phyloP scores from a whole-genome alignment of 2,797 vertebrate species.

The Artibeus lituratus region DNA sequence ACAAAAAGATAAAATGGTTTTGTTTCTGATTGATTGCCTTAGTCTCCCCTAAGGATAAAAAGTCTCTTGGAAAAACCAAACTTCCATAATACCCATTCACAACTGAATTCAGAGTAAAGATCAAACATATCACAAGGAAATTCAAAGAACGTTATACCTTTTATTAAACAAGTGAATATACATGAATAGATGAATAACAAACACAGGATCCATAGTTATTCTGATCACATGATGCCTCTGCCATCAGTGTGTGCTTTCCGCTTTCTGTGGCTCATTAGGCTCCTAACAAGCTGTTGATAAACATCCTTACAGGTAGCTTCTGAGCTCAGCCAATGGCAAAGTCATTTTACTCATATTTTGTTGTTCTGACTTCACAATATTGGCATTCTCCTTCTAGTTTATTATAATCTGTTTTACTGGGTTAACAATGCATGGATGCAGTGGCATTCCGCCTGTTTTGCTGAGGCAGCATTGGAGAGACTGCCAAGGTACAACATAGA shows the following conservation, averaged over 20 bases:
- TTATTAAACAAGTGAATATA: neutral
- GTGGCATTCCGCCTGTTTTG: neutral
- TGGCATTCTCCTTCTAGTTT: neutral
- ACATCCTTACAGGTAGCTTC: neutral
- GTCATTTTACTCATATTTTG: neutral
- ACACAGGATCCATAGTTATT: neutral
- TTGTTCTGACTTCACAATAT: neutral
- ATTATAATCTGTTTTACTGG: neutral
- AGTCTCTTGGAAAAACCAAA: neutral
- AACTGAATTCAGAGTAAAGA: neutral
- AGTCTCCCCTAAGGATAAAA: rapidly evolving
- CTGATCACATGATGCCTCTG: neutral
- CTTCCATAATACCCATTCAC: neutral
- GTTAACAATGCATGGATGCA: neutral
- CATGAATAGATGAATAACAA: neutral
- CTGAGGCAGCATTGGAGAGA: neutral
- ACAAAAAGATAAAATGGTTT: neutral
- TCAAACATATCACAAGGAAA: neutral
- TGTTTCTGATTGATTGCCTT: neutral
- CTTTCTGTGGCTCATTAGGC: neutral
- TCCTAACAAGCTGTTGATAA: neutral
- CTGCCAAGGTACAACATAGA: neutral
- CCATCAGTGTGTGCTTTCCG: neutral
- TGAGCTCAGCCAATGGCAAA: neutral
- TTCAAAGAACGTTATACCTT: neutral